Evolutionary conservation across 2,888 invertebrate genomes (phyloP).

Genomic region (Galerucella pusilla): DNA sequence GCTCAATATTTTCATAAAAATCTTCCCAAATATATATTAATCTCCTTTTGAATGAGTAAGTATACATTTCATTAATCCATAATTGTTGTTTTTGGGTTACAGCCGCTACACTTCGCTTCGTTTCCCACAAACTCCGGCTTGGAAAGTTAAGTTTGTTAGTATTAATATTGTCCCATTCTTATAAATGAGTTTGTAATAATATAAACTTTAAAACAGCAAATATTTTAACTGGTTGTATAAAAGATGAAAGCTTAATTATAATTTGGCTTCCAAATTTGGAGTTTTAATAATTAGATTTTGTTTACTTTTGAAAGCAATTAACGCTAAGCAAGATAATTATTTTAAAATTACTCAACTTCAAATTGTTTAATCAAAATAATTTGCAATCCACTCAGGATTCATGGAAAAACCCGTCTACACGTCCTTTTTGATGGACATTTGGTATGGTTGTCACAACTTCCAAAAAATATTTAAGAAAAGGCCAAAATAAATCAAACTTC

Average conservation of each 20-base stretch:
- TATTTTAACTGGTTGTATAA: not conserved
- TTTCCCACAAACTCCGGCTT: not conserved
- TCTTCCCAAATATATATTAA: not conserved
- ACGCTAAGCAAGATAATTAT: not conserved
- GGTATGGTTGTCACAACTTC: too few species aligned
- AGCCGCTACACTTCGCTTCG: not conserved
- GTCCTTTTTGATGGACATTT: too few species aligned
- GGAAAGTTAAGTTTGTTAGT: constrained; percentile 1
- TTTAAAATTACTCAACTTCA: too few species aligned
- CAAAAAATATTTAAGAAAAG: too few species aligned
- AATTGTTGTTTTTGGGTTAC: not conserved
- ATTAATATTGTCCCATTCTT: constrained; percentile 3
- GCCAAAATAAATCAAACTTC: too few species aligned
- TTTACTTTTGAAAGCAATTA: not conserved
- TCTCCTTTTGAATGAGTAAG: not conserved
- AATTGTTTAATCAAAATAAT: too few species aligned
- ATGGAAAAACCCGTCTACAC: too few species aligned
- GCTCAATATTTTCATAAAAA: too few species aligned
- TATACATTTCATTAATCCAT: too few species aligned
- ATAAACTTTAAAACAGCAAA: not conserved
- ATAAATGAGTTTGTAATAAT: not conserved
- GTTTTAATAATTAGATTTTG: not conserved
- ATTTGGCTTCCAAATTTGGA: not conserved
- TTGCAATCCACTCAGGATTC: too few species aligned
- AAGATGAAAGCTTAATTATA: not conserved